phyloP scores from a whole-genome alignment of 2,888 invertebrate genomes.

The Teleogryllus oceanicus region DNA sequence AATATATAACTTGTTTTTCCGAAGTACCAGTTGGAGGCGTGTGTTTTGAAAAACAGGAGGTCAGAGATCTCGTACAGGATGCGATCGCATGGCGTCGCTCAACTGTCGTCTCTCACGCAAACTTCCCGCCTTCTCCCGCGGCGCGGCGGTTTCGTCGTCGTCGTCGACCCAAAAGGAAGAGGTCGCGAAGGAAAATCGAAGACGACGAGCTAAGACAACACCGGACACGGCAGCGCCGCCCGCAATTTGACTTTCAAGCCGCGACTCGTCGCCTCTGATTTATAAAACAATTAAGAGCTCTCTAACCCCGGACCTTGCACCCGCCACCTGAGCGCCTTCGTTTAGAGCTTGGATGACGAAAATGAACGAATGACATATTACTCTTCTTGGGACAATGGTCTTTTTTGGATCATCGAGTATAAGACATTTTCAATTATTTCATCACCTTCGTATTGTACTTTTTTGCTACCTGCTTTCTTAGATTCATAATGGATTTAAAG shows the following conservation, averaged over 20 bases:
- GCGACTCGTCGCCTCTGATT: background rate
- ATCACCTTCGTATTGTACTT: too few relatives aligned
- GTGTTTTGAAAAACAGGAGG: too few relatives aligned
- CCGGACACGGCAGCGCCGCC: background rate
- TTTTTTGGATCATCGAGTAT: background rate
- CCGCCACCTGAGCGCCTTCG: background rate
- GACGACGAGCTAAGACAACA: background rate
- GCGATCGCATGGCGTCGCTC: too few relatives aligned
- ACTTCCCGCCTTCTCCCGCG: background rate
- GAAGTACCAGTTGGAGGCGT: too few relatives aligned
- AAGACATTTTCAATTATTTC: background rate
- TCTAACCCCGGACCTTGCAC: background rate
- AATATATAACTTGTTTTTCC: too few relatives aligned
- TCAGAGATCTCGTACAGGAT: too few relatives aligned
- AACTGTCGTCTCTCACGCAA: background rate
- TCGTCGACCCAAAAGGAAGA: background rate
- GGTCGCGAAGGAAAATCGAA: background rate
- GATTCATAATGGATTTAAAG: too few relatives aligned
- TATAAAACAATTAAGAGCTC: constrained; percentile 7
- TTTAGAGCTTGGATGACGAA: background rate
- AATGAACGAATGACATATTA: background rate
- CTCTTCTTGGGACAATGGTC: too few relatives aligned
- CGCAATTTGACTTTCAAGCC: background rate
- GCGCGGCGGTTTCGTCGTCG: background rate
- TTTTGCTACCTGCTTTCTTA: too few relatives aligned